Percentiles rank a stretch among this genome's conserved stretches.
Conservation (phyloP, 2,797 vertebrate species). For the Siniperca obscura region DNA sequence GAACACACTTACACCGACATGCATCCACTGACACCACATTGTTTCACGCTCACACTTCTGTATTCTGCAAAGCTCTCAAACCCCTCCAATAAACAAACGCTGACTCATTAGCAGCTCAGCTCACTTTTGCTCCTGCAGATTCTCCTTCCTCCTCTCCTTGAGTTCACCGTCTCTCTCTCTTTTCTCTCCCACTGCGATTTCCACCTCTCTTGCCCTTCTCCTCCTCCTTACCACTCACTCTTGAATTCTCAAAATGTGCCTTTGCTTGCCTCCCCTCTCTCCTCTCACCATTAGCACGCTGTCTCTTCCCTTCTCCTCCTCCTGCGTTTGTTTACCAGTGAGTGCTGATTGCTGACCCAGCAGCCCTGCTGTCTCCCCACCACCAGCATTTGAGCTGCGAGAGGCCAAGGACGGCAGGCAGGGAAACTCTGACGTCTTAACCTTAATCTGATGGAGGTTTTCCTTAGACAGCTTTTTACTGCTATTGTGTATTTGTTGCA, state of each 20-base stretch:
- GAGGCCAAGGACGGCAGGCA: slow-evolving; percentile 55
- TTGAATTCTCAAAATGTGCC: slow-evolving; percentile 41
- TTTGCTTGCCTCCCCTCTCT: slow-evolving; percentile 15
- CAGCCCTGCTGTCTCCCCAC: slow-evolving; percentile 55
- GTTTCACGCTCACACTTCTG: slow-evolving; percentile 3
- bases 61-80: slow-evolving; percentile 35
- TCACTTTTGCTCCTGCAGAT: slow-evolving; percentile 36
- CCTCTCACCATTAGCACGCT: slow-evolving; percentile 42
- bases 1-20: not conserved
- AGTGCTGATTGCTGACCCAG: slow-evolving; percentile 69
- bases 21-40: not conserved
- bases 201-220: slow-evolving; percentile 35
- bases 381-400: slow-evolving; percentile 48
- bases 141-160: slow-evolving; percentile 25
- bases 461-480: slow-evolving; percentile 48
- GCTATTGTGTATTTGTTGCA: slow-evolving; percentile 56
- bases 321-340: slow-evolving; percentile 56
- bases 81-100: slow-evolving; percentile 30
- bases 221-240: slow-evolving; percentile 32
- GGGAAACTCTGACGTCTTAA: slow-evolving; percentile 54
- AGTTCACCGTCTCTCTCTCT: slow-evolving; percentile 20
- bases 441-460: slow-evolving; percentile 63
- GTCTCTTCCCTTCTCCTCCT: slow-evolving; percentile 34
- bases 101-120: slow-evolving; percentile 48
- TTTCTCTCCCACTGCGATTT: slow-evolving; percentile 8